These are phyloP conservation scores for Leptodactylus fuscus DNA, from an alignment of 2,113 vertebrate species.

Conservation along the genomic window DNA sequence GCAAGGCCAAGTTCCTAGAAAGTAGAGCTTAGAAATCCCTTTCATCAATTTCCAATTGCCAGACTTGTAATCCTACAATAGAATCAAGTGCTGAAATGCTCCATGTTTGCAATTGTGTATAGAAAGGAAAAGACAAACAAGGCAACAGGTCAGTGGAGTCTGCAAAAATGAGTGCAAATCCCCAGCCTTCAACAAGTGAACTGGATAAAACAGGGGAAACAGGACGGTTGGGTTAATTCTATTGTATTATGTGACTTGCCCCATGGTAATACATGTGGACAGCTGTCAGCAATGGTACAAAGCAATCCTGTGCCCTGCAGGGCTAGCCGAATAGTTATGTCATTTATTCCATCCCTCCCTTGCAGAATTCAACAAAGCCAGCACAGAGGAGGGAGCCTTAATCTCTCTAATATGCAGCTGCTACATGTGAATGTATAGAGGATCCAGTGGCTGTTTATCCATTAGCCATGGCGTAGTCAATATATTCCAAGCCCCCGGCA, in stretches of 20 bases:
- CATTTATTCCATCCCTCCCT: slow-evolving; percentile 29
- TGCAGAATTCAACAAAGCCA: slow-evolving; percentile 56
- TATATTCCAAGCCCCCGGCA: neutral
- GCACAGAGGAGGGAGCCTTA: slow-evolving; percentile 42
- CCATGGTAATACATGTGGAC: slow-evolving; percentile 58
- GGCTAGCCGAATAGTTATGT: slow-evolving; percentile 54
- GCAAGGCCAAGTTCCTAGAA: slow-evolving; percentile 7
- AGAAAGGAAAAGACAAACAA: neutral
- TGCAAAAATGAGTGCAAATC: slow-evolving; percentile 9
- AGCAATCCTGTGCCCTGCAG: slow-evolving; percentile 57
- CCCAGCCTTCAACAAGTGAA: neutral
- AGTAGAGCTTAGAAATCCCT: neutral
- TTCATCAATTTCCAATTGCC: neutral
- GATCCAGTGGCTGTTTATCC: neutral
- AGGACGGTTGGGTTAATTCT: neutral
- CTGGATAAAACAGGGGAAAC: neutral
- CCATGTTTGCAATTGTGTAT: neutral
- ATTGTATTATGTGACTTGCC: slow-evolving; percentile 56
- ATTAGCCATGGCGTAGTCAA: slow-evolving; percentile 3
- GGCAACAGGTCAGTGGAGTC: neutral
- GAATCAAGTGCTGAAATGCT: slow-evolving; percentile 2
- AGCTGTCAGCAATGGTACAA: slow-evolving; percentile 60
- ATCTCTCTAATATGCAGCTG: slow-evolving; percentile 52
- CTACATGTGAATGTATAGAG: slow-evolving; percentile 48
- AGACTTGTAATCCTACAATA: neutral